Evolutionary conservation across 2,113 vertebrate genomes (phyloP).

Genomic region (Zosterops hypoxanthus): DNA sequence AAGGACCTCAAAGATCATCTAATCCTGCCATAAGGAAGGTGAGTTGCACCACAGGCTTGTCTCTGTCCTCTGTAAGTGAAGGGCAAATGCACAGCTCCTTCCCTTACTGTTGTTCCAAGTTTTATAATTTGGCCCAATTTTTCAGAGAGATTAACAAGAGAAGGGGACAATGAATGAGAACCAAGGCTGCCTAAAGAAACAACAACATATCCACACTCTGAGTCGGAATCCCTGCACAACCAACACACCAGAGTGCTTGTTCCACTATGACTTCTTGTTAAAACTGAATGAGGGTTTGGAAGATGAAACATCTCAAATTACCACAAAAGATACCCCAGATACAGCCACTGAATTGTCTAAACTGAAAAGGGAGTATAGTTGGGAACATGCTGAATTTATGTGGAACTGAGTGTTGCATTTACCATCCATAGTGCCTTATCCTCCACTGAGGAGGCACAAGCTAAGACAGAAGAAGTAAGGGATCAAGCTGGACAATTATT

Average conservation of each 20-base stretch:
- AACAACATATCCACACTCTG: not conserved
- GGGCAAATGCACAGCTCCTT: not conserved
- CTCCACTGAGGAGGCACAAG: not conserved
- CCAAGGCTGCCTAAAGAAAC: not conserved
- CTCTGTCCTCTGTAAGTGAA: not conserved
- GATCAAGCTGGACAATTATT: not conserved
- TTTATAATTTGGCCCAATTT: not conserved
- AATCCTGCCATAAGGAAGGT: not conserved
- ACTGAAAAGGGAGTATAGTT: not conserved
- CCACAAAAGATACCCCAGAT: not conserved
- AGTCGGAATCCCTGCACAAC: not conserved
- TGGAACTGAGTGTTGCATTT: fast-evolving
- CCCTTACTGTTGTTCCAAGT: not conserved
- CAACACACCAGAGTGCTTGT: not conserved
- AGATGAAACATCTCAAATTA: not conserved
- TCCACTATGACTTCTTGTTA: fast-evolving
- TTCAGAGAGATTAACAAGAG: not conserved
- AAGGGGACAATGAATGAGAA: not conserved
- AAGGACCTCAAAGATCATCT: not conserved
- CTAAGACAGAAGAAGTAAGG: not conserved
- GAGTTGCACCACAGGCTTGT: not conserved
- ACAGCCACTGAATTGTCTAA: not conserved
- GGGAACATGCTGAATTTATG: not conserved
- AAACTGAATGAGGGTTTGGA: not conserved
- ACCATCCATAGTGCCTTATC: not conserved